A percentile compares a stretch with the other conserved stretches of the same genome.
phyloP scores from a whole-genome alignment of 2,888 invertebrate species.

The Napeogenes sylphis region DNA sequence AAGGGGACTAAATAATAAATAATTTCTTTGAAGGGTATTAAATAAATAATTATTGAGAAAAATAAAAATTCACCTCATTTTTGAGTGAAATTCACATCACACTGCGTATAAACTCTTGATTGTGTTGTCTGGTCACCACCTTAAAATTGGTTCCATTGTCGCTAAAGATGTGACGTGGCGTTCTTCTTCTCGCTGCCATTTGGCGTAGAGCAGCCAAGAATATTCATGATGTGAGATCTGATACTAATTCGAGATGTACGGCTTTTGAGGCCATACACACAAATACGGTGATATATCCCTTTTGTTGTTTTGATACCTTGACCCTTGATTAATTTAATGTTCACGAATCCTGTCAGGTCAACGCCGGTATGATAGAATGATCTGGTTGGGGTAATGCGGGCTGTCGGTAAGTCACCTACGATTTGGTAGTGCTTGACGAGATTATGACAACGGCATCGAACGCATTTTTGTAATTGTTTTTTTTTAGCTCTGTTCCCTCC shows the following conservation, averaged over 20 bases:
- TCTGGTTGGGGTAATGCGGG: constrained; percentile 11
- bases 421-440: background rate
- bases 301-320: constrained; percentile 25
- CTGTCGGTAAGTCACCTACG: background rate
- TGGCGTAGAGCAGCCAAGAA: constrained; percentile 31
- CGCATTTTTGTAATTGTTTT: constrained; percentile 6
- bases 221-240: constrained; percentile 26
- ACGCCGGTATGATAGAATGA: constrained; percentile 31
- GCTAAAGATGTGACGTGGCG: constrained; percentile 25
- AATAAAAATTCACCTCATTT: too few relatives aligned
- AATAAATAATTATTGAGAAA: too few relatives aligned
- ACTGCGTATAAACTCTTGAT: too few relatives aligned
- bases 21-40: too few relatives aligned
- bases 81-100: too few relatives aligned
- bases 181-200: constrained; percentile 30
- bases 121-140: too few relatives aligned
- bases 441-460: constrained; percentile 3
- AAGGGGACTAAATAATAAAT: too few relatives aligned
- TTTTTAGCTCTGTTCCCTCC: constrained; percentile 8
- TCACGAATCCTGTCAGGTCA: constrained; percentile 26
- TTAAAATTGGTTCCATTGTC: constrained; percentile 11
- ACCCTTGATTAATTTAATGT: constrained; percentile 25
- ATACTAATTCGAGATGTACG: constrained; percentile 28
- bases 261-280: constrained; percentile 30
- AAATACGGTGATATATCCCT: constrained; percentile 27